Conservation (phyloP, 2,888 invertebrate species). For the Lasioglossum marginatum region DNA sequence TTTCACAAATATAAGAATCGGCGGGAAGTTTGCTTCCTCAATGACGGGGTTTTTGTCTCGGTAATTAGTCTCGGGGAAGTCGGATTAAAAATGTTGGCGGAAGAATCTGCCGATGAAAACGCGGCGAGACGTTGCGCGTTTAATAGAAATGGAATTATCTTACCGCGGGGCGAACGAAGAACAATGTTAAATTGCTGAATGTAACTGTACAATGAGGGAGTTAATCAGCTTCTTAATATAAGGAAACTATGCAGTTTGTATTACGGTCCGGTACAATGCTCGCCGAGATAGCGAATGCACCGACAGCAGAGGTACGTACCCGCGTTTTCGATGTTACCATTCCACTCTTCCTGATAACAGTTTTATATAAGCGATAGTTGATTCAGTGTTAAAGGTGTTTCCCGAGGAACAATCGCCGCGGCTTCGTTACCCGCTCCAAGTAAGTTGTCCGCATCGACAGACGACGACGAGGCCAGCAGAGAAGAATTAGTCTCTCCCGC, state of each 20-base stretch:
- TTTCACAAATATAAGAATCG: neutral
- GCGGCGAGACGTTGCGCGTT: neutral
- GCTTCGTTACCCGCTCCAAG: constrained; percentile 33
- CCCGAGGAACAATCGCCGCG: constrained; percentile 29
- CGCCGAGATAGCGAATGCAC: neutral
- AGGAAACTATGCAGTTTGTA: neutral
- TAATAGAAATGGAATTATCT: neutral
- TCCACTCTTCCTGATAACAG: neutral
- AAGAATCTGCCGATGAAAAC: neutral
- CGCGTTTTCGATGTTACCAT: neutral
- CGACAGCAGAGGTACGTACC: constrained; percentile 8
- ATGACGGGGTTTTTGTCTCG: neutral
- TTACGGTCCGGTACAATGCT: constrained; percentile 5
- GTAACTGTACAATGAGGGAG: neutral
- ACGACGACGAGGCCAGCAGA: constrained; percentile 8
- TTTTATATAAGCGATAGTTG: constrained; percentile 22
- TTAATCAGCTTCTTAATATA: constrained; percentile 20
- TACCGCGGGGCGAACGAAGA: neutral
- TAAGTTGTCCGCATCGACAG: constrained; percentile 43
- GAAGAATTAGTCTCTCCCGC: constrained; percentile 30
- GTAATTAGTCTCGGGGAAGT: no score
- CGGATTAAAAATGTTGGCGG: neutral
- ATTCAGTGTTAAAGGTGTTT: constrained; percentile 27
- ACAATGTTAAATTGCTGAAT: constrained; percentile 27
- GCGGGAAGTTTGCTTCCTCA: neutral